Evolutionary conservation across 2,113 vertebrate genomes (phyloP).

Genomic region (Nasalis larvatus): DNA sequence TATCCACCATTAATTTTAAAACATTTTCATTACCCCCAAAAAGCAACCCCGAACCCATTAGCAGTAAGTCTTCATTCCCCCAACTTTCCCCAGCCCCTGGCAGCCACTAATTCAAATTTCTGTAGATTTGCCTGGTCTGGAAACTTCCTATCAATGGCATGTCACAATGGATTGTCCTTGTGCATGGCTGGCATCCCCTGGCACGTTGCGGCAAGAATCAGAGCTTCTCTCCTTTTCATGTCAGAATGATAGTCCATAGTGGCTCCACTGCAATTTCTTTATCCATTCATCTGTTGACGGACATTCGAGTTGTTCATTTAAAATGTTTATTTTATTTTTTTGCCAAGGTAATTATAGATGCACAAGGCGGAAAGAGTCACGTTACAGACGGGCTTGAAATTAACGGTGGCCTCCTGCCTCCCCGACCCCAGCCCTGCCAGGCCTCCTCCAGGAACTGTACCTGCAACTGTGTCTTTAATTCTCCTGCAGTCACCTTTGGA

Average conservation of each 20-base stretch:
- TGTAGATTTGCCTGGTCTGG: rapidly evolving
- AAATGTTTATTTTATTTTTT: no score
- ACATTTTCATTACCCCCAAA: background rate
- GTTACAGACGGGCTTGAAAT: rapidly evolving
- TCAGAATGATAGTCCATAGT: no score
- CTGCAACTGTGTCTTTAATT: rapidly evolving
- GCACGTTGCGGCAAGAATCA: rapidly evolving
- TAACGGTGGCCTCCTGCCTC: background rate
- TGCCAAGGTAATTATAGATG: rapidly evolving
- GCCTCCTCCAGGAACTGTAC: rapidly evolving
- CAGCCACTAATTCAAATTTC: rapidly evolving
- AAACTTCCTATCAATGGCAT: rapidly evolving
- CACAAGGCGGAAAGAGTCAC: rapidly evolving
- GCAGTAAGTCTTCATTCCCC: rapidly evolving
- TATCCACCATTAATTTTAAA: no score
- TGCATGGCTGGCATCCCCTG: background rate
- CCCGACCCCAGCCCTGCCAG: background rate
- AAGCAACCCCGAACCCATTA: rapidly evolving
- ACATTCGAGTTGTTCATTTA: rapidly evolving
- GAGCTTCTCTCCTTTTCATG: rapidly evolving
- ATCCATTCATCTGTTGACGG: rapidly evolving
- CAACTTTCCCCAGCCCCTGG: background rate
- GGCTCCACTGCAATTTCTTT: no score
- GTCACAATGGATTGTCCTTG: background rate
- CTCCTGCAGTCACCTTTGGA: background rate